Percentiles rank a stretch among this genome's conserved stretches.
These are phyloP conservation scores for Scomber japonicus DNA, from an alignment of 2,113 vertebrate genomes.

Conservation along the genomic window DNA sequence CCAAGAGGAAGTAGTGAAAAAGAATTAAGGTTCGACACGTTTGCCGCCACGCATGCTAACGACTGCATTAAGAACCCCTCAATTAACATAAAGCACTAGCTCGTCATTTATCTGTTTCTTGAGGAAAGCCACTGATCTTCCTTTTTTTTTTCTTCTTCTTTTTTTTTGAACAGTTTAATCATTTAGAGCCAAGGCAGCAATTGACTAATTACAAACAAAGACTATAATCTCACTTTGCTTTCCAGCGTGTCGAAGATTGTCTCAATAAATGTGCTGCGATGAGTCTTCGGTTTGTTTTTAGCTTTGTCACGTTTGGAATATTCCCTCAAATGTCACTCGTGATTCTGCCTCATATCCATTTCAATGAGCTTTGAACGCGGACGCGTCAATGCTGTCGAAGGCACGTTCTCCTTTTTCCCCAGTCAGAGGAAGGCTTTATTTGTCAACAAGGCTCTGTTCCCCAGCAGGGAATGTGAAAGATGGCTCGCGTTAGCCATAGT, in stretches of 20 bases:
- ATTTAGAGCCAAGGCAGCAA: conserved; percentile 63
- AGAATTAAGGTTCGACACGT: conserved; percentile 72
- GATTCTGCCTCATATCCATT: conserved; percentile 48
- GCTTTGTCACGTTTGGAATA: conserved; percentile 52
- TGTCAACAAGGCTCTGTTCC: conserved; percentile 72
- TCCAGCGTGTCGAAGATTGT: conserved; percentile 44
- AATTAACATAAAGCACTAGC: conserved; percentile 78
- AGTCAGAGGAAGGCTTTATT: conserved; percentile 68
- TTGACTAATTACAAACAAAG: conserved; percentile 75
- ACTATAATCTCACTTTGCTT: conserved; percentile 70
- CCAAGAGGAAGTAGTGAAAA: conserved; percentile 77
- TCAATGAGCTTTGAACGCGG: conserved; percentile 46
- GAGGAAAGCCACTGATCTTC: conserved; percentile 67
- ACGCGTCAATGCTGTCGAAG: conserved; percentile 30
- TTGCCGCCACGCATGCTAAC: conserved; percentile 76
- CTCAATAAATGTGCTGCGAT: conserved; percentile 52
- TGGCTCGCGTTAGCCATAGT: conserved; percentile 67
- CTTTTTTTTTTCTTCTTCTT: conserved; percentile 35
- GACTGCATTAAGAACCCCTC: conserved; percentile 78
- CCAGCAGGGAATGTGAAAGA: conserved; percentile 72
- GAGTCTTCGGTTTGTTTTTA: conserved; percentile 55
- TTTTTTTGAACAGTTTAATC: conserved; percentile 68
- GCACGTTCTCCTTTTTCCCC: conserved; percentile 48
- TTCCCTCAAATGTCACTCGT: conserved; percentile 63
- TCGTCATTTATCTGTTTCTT: conserved; percentile 73